Percentiles rank a stretch among this genome's conserved stretches.
phyloP scores from a whole-genome alignment of 2,113 vertebrate genomes.

The Ibidorhyncha struthersii region DNA sequence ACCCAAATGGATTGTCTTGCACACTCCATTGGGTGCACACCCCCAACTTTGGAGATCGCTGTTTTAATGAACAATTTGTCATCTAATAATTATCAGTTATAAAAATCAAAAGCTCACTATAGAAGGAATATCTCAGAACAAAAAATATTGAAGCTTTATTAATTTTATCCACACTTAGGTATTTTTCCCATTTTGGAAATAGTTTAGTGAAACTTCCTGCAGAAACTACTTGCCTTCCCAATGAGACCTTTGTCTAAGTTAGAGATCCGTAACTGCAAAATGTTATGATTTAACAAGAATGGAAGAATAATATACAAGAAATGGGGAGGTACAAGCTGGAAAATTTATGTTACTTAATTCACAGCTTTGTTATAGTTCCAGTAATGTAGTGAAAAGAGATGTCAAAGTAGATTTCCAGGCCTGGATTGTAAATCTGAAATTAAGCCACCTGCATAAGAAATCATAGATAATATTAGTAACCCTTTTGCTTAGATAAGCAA shows the following conservation, averaged over 20 bases:
- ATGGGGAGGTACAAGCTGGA: background rate
- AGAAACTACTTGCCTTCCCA: background rate
- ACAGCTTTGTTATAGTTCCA: background rate
- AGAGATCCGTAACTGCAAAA: background rate
- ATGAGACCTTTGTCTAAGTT: background rate
- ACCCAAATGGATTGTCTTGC: background rate
- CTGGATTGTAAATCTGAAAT: background rate
- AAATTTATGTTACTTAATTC: background rate
- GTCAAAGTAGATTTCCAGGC: background rate
- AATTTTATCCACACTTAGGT: background rate
- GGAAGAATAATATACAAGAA: background rate
- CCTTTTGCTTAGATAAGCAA: background rate
- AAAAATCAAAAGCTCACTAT: background rate
- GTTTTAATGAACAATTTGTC: background rate
- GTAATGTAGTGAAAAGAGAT: background rate
- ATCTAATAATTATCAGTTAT: background rate
- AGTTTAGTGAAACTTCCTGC: background rate
- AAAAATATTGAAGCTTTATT: background rate
- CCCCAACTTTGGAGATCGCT: background rate
- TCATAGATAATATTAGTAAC: background rate
- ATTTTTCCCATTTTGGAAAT: background rate
- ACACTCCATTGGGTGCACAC: accelerated
- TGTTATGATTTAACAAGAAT: background rate
- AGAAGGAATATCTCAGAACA: background rate
- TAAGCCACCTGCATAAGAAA: background rate